Evolutionary conservation across 2,797 vertebrate genomes (phyloP).

Genomic region (Amazona finschi): DNA sequence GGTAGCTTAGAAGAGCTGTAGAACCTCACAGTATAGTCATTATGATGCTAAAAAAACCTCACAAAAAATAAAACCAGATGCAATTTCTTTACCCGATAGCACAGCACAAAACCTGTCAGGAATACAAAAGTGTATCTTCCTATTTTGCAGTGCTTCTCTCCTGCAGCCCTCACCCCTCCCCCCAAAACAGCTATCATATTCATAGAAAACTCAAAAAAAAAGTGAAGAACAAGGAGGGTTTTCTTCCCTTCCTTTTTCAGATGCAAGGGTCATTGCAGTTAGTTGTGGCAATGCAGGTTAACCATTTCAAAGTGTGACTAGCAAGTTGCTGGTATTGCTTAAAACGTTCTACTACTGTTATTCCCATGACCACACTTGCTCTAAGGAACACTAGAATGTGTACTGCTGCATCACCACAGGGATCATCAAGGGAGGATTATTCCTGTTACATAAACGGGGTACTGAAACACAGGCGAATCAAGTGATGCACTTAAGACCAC

Average conservation of each 20-base stretch:
- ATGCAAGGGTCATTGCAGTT: background rate
- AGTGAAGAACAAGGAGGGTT: background rate
- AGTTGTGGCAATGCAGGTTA: background rate
- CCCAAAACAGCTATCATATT: background rate
- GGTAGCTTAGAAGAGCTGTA: background rate
- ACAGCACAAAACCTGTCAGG: background rate
- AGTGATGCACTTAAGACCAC: background rate
- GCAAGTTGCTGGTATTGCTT: background rate
- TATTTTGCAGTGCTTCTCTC: background rate
- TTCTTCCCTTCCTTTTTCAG: background rate
- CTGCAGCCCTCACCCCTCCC: background rate
- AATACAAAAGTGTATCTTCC: background rate
- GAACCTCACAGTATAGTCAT: background rate
- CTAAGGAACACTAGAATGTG: background rate
- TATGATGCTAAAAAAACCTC: background rate
- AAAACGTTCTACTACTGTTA: background rate
- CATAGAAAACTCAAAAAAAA: background rate
- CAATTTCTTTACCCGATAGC: background rate
- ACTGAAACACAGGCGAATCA: background rate
- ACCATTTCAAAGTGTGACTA: background rate
- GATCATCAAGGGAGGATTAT: background rate
- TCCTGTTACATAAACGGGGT: fast-evolving
- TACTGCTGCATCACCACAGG: background rate
- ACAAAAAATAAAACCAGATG: background rate
- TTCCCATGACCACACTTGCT: background rate